These are phyloP conservation scores for Micoletzkya japonica DNA, from an alignment of 2,888 invertebrate species.

Conservation along the genomic window DNA sequence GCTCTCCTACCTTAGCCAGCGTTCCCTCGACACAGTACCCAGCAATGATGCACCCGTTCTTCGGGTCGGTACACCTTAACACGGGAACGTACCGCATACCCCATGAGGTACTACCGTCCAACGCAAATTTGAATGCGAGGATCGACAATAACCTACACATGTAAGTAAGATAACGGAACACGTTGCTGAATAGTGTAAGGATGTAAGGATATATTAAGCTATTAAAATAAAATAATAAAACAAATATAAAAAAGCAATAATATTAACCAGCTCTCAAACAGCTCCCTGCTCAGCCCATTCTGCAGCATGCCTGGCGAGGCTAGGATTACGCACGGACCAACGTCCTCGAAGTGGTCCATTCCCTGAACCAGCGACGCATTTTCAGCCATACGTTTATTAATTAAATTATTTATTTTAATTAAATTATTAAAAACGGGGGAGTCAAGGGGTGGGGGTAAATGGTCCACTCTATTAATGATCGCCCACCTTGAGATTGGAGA, in stretches of 20 bases:
- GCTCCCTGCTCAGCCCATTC: conserved; percentile 90
- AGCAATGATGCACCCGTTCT: conserved; percentile 97
- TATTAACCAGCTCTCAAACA: conserved; percentile 87
- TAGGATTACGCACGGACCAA: conserved; percentile 99
- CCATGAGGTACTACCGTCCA: not conserved
- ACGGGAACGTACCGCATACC: not conserved
- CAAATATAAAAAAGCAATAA: not conserved
- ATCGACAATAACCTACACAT: no score
- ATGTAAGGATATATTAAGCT: not conserved
- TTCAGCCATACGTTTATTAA: not conserved
- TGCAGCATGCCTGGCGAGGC: conserved; percentile 99
- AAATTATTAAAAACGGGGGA: no score
- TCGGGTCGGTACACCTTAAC: conserved; percentile 82
- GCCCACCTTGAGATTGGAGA: conserved; percentile 69
- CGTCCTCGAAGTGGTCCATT: conserved; percentile 98
- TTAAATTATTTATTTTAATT: not conserved
- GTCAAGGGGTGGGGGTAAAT: not conserved
- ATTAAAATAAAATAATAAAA: not conserved
- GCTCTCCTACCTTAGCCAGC: conserved; percentile 65
- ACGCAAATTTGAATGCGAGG: no score
- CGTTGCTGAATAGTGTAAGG: no score
- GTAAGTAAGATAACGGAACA: no score
- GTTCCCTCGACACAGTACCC: conserved; percentile 75
- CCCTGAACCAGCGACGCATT: conserved; percentile 76
- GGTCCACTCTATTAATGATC: not conserved